Evolutionary conservation across 2,113 vertebrate genomes (phyloP), one percentile per base, ranked within the genome.

Genomic region (Pteronura brasiliensis): DNA sequence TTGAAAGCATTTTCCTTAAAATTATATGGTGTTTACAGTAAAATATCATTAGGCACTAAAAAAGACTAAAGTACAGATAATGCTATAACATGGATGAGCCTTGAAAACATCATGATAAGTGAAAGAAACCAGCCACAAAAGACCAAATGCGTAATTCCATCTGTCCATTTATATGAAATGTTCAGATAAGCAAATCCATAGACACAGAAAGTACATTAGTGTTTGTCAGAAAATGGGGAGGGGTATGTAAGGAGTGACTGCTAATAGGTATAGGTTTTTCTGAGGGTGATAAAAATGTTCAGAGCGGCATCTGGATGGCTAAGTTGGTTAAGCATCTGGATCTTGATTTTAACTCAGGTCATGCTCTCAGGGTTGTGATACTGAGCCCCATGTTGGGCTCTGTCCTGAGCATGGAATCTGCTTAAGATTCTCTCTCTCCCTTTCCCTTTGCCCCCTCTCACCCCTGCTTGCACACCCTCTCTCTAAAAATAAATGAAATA

Each of bases 61-160:
- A 80, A 80, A 20, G 34, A 80, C 49, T 71, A 10, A 83, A 49
- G 25, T 88, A 39, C 34, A 59, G 65, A 71, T 79, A 59, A 34
- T 71, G 34, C n/a, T 91, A 71, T 72, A 91, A 49, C 42, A 80
- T 27, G 49, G 39, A 49, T 47, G 61, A 79, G 44, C 39, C 27
- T 95, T 86, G 61, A 91, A 91, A 95, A 95, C 49, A 69, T 44
- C 25, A 59, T 71, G 59, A 39, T 85, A 79, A 91, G 72, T 61
- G 34, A 85, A 59, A 79, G 25, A 94, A 88, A 3, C 31, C 52
- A 94, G 52, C 55, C 74, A 81, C 52, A 81, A 55, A 69, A 57
- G 29, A 69, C 31, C 49, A 36, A 57, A 39, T 39, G 36, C 81
- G 18, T 88, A 59, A 88, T 88, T 88, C 39, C 49, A 49, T 81